Evolutionary conservation across 2,888 invertebrate genomes (phyloP).

Genomic region (Steromphala cineraria): DNA sequence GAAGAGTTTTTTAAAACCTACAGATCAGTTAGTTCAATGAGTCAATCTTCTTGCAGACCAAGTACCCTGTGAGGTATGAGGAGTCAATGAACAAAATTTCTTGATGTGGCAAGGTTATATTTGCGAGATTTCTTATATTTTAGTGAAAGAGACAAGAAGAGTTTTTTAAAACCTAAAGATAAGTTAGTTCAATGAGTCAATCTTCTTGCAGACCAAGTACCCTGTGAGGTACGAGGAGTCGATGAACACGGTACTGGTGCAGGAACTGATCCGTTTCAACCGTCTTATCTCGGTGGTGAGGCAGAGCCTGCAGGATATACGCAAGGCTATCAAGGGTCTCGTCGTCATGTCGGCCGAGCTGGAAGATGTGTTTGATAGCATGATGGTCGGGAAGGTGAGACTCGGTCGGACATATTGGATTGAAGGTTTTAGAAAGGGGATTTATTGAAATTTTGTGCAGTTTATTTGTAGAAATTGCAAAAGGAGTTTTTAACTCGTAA

Average conservation of each 20-base stretch:
- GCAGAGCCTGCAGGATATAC: conserved; percentile 69
- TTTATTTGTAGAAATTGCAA: too few species aligned
- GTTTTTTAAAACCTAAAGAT: neutral
- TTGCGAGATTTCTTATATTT: too few species aligned
- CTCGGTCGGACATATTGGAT: too few species aligned
- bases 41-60: too few species aligned
- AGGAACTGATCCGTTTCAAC: conserved; percentile 74
- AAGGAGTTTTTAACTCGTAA: too few species aligned
- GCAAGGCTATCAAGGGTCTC: conserved; percentile 73
- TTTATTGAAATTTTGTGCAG: too few species aligned
- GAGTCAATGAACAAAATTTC: too few species aligned
- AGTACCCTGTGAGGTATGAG: too few species aligned
- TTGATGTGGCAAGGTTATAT: too few species aligned
- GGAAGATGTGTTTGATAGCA: conserved; percentile 74
- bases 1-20: neutral
- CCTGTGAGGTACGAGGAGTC: conserved; percentile 74
- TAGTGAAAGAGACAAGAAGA: too few species aligned
- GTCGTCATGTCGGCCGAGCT: conserved; percentile 74
- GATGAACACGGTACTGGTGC: conserved; percentile 75
- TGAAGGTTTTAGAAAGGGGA: too few species aligned
- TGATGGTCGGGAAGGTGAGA: conserved; percentile 74
- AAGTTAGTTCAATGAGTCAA: neutral
- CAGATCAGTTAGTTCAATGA: neutral
- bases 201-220: conserved; percentile 64
- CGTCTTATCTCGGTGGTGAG: conserved; percentile 70